Percentiles rank a stretch among this genome's conserved stretches.
Evolutionary conservation across 92 coral and sea anemone species (phyloP).

Genomic region (Zoanthus sociatus): DNA sequence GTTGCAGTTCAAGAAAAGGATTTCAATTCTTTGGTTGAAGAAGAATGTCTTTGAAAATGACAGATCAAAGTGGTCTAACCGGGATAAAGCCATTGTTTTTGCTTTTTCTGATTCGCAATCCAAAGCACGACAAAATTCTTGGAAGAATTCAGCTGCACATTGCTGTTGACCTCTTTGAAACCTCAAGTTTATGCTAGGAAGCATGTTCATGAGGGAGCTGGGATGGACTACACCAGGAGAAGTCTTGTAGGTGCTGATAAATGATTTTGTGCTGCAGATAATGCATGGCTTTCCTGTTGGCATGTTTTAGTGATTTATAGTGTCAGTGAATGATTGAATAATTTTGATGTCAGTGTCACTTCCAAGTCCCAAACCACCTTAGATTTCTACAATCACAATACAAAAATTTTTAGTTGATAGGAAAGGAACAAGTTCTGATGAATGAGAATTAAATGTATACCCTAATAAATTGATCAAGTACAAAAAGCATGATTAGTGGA

Average conservation of each 20-base stretch:
- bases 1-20: slow-evolving; percentile 26
- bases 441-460: background rate
- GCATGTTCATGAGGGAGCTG: background rate
- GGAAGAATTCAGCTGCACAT: background rate
- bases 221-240: background rate
- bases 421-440: background rate
- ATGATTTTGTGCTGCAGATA: background rate
- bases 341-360: background rate
- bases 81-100: slow-evolving; percentile 46
- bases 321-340: background rate
- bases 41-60: slow-evolving; percentile 40
- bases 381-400: background rate
- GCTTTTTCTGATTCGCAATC: slow-evolving; percentile 28
- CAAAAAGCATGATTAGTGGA: background rate
- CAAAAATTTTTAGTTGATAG: background rate
- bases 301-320: background rate
- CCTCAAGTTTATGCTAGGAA: slow-evolving; percentile 39
- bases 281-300: too few species aligned
- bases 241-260: slow-evolving; percentile 1
- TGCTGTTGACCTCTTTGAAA: slow-evolving; percentile 4
- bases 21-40: slow-evolving; percentile 39
- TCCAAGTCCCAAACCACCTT: background rate
- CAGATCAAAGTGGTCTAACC: slow-evolving; percentile 8
- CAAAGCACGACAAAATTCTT: slow-evolving; percentile 31
- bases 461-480: background rate